These are phyloP conservation scores for Hyles vespertilio DNA, from an alignment of 1,140 invertebrate genomes.

Conservation along the genomic window DNA sequence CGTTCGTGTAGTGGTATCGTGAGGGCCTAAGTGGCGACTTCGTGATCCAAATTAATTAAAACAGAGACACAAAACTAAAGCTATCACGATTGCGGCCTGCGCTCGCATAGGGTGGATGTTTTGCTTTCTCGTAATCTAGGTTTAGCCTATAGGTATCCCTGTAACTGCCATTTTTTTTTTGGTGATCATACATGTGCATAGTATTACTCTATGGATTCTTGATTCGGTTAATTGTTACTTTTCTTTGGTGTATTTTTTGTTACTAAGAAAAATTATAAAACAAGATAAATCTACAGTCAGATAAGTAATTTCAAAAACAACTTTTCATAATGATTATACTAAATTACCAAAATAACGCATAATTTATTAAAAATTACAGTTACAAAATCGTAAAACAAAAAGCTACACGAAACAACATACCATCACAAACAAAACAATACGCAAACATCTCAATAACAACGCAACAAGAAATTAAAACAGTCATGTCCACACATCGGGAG, in stretches of 20 bases:
- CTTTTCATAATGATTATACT: no score
- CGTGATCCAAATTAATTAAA: constrained; percentile 76
- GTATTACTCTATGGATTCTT: no score
- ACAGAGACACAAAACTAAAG: constrained; percentile 68
- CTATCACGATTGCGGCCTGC: constrained; percentile 65
- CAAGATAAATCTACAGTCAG: no score
- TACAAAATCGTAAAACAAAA: neutral
- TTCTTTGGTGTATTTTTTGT: no score
- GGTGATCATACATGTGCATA: no score
- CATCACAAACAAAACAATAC: no score
- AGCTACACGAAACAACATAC: no score
- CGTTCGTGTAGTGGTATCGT: constrained; percentile 55
- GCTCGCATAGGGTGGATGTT: constrained; percentile 51
- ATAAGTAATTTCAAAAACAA: no score
- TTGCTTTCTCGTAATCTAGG: constrained; percentile 1
- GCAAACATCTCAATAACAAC: neutral
- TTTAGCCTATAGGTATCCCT: neutral
- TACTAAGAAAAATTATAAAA: no score
- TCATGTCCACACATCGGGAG: constrained; percentile 37
- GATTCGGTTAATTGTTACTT: no score
- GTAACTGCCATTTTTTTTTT: no score
- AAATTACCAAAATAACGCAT: neutral
- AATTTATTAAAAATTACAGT: neutral
- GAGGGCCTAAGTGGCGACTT: constrained; percentile 69
- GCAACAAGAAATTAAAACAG: constrained; percentile 10